Evolutionary conservation across 1,140 invertebrate genomes (phyloP).

Genomic region (Tetramorium alpestre): DNA sequence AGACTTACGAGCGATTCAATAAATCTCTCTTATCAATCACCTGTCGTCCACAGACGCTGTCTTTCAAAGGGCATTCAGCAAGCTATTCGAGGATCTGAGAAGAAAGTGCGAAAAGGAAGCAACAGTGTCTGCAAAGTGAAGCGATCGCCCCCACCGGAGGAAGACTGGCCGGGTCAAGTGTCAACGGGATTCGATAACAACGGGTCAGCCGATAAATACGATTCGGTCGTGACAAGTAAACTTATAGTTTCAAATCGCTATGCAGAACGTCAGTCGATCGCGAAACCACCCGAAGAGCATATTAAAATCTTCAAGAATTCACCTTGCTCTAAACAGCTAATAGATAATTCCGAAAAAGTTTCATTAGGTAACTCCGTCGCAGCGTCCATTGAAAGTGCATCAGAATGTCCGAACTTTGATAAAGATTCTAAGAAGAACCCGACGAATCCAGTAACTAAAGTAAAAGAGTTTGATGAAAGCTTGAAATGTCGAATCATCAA

Average conservation of each 20-base stretch:
- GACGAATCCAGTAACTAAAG: background rate
- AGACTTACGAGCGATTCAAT: background rate
- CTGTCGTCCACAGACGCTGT: conserved; percentile 9
- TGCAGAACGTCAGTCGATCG: conserved; percentile 33
- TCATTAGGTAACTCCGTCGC: background rate
- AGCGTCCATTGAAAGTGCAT: background rate
- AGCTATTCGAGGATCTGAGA: background rate
- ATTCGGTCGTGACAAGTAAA: conserved; percentile 69
- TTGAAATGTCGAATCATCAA: background rate
- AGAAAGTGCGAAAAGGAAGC: conserved; percentile 14
- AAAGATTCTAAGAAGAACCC: background rate
- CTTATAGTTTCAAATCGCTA: conserved; percentile 63
- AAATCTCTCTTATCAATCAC: background rate
- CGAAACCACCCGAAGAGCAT: conserved; percentile 48
- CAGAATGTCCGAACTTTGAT: background rate
- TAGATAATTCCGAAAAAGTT: background rate
- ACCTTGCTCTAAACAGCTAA: background rate
- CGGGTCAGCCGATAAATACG: conserved; percentile 75
- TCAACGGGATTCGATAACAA: conserved; percentile 70
- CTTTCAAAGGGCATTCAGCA: background rate
- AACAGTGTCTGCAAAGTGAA: conserved; percentile 71
- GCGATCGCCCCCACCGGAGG: conserved; percentile 76
- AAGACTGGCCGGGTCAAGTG: conserved; percentile 52
- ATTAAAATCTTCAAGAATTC: conserved; percentile 17
- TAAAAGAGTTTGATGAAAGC: background rate